Evolutionary conservation across 2,888 invertebrate genomes (phyloP), one percentile per base, ranked within the genome.

Genomic region (Dascillus cervinus): DNA sequence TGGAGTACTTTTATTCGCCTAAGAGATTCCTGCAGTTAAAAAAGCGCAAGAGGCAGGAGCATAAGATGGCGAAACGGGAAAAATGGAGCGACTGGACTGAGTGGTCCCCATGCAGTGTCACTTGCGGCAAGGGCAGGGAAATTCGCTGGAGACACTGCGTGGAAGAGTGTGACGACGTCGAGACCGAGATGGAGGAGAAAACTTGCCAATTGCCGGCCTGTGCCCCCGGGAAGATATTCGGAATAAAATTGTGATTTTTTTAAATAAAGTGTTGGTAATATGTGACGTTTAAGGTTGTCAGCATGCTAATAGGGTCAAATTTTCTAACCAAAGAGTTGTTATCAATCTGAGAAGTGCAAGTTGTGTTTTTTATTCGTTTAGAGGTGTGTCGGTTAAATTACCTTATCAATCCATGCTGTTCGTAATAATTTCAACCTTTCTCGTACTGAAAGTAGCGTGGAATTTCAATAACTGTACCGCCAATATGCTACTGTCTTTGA

Each of bases 31-130:
- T n/a, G n/a, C n/a, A n/a, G n/a, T n/a, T n/a, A n/a, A n/a, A n/a
- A n/a, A n/a, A n/a, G 2, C 9, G n/a, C 3, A 3, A 23, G 8
- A 13, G 13, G 14, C 8, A 12, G 12, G 8, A 25, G 4, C 13
- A 3, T 25, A 8, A 11, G 5, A 6, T n/a, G 6, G 9, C n/a
- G 4, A 39, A 29, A 20, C 31, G 37, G 17, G 36, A 44, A 3
- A 57, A 56, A 33, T 70, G 69, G 69, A 62, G 59, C 14, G 53
- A 58, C 20, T 79, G 78, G 78, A 69, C 69, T 3, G 53, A 65
- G 9, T 79, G 76, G 75, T 70, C 73, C n/a, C 60, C 69, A n/a
- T 79, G 78, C 53, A 70, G 72, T 34, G 77, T 75, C 1, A 70
- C 70, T 13, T 79, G 79, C 49, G 79, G 78, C 1, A 70, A 68